Evolutionary conservation across 2,797 vertebrate genomes (phyloP), one percentile per base, ranked within the genome.

Genomic region (Melanotaenia parkinsoni): DNA sequence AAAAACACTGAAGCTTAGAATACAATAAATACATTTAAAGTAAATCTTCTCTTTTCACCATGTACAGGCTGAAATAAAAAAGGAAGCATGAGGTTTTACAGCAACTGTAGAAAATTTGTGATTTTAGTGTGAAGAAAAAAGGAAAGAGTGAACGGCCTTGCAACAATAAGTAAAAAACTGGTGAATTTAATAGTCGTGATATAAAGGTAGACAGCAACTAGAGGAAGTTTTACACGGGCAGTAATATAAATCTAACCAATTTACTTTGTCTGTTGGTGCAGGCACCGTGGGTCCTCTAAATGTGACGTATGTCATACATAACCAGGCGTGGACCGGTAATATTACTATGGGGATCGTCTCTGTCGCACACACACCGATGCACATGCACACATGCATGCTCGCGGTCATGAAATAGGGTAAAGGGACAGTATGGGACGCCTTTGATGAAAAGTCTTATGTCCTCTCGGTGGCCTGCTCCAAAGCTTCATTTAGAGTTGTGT

Each of bases 371-470:
- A 67, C 60, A 64, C 32, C 70, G 40, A 72, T 26, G 66, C 70
- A 38, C 59, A 64, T 32, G 32, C 62, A 62, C 63, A 60, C 32
- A 64, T 26, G 63, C 20, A 63, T 40, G 63, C 58, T 35, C 13
- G n/a, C 26, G 54, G 35, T 35, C 54, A n/a, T 3, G 7, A 30
- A 45, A 58, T 58, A 66, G 73, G 74, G 80, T 26, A 88, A 77
- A 80, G 77, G 54, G 72, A 86, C 72, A 75, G 77, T 95, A 95
- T 93, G 85, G 93, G 86, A 81, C 77, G 89, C 85, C 93, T 94
- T 93, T 96, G 89, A 84, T 89, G 93, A 95, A 93, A 90, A 94
- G 85, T 81, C 86, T 88, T 79, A 88, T 88, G 80, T 84, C 86
- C 84, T 90, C 78, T 89, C 76, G 79, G 84, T 82, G 82, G 70